phyloP scores from a whole-genome alignment of 2,113 vertebrate genomes.

The Glareola pratincola region DNA sequence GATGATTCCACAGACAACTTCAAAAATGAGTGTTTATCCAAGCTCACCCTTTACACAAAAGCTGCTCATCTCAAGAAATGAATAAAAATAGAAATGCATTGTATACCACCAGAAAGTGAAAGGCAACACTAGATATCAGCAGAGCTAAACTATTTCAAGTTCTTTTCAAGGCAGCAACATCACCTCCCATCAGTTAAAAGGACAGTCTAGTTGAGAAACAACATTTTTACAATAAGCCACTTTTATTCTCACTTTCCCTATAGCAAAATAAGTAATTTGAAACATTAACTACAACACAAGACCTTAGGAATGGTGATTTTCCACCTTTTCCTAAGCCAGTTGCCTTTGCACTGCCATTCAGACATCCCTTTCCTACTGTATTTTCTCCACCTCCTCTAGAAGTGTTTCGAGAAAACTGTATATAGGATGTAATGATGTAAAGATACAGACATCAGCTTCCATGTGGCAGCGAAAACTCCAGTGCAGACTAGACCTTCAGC shows the following conservation, averaged over 20 bases:
- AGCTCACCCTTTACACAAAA: slow-evolving; percentile 49
- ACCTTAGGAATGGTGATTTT: neutral
- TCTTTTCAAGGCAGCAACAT: slow-evolving; percentile 7
- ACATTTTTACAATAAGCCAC: neutral
- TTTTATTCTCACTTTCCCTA: neutral
- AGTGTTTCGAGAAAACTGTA: neutral
- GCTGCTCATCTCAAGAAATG: slow-evolving; percentile 35
- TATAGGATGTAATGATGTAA: neutral
- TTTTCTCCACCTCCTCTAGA: neutral
- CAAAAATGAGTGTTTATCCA: slow-evolving; percentile 59
- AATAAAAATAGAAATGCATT: slow-evolving; percentile 56
- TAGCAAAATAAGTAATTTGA: slow-evolving; percentile 37
- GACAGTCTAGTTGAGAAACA: neutral
- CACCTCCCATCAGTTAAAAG: neutral
- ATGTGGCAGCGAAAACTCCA: neutral
- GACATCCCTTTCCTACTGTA: neutral
- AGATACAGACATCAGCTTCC: neutral
- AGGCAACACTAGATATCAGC: neutral
- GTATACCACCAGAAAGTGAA: neutral
- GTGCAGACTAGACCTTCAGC: neutral
- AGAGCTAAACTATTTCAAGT: slow-evolving; percentile 20
- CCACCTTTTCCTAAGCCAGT: neutral
- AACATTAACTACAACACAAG: slow-evolving; percentile 8
- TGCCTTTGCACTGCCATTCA: neutral
- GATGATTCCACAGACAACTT: slow-evolving; percentile 63